Base-by-base conservation (phyloP, 2,797 vertebrate species). In the Bryconaethiops microstoma region DNA sequence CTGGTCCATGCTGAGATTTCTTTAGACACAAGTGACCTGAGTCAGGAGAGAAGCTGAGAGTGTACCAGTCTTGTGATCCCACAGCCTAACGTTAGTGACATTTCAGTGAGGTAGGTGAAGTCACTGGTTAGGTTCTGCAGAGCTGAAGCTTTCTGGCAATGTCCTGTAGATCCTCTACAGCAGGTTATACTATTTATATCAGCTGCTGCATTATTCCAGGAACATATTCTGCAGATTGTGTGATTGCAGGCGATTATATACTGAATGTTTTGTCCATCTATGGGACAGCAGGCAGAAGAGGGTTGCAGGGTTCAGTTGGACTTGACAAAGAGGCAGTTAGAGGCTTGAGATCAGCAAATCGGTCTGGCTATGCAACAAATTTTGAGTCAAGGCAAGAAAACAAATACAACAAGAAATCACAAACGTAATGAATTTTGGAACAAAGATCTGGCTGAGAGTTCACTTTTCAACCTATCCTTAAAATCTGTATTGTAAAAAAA, bases 181-280 rank as follows among this genome's bases (percentile, higher is more conserved):
- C 64, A 78, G 81, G 65, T 81, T 79, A 52, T 29, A 29, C 71
- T 77, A 80, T 80, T 80, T 83, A 35, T 80, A 45, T 69, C 48
- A 40, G 40, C 17, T 12, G 25, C n/a, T 59, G 74, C 64, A 29
- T 45, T 69, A 40, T 79, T 77, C 65, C 25, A 62, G 48, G 42
- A 71, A 67, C 59, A 62, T 25, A 39, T 9, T 65, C 62, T 35
- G 57, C 68, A 59, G 57, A 16, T 42, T 42, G 23, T 63, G 77
- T 67, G 63, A 77, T 40, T 60, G n/a, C 29, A 39, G 17, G 70
- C 57, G 69, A 77, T 74, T 69, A 78, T n/a, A 1, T n/a, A 62
- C 23, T 23, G 73, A 73, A 78, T 76, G 65, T 70, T 85, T 86
- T 85, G 76, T 76, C 82, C 82, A 81, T 85, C 69, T 85, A 81